Evolutionary conservation across 1,140 invertebrate species (phyloP).

Genomic region (Metaphire vulgaris): DNA sequence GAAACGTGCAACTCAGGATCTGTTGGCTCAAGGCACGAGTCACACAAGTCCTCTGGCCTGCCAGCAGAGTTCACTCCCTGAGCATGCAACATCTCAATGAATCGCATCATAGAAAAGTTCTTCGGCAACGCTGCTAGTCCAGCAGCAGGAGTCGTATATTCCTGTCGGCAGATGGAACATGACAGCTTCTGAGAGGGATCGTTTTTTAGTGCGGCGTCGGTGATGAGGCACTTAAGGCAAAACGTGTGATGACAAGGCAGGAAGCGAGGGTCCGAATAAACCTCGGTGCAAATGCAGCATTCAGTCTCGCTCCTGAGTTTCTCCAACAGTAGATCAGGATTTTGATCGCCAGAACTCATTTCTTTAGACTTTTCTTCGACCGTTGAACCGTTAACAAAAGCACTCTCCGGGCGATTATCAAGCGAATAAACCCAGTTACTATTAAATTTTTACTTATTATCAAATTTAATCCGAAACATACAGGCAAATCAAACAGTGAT

Average conservation of each 20-base stretch:
- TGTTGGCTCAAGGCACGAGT: background rate
- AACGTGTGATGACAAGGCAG: background rate
- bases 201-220: background rate
- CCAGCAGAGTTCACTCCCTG: background rate
- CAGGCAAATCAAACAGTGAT: too few relatives aligned
- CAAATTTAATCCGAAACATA: too few relatives aligned
- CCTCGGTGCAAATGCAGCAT: background rate
- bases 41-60: background rate
- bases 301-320: background rate
- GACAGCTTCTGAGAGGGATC: background rate
- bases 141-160: background rate
- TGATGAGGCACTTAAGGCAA: background rate
- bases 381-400: too few relatives aligned
- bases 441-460: too few relatives aligned
- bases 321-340: background rate
- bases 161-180: background rate
- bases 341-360: too few relatives aligned
- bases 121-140: background rate
- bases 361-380: too few relatives aligned
- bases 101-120: background rate
- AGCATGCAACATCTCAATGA: background rate
- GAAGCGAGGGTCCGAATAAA: background rate
- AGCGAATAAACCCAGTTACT: too few relatives aligned
- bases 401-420: too few relatives aligned
- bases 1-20: background rate